Evolutionary conservation across 2,888 invertebrate species (phyloP), one percentile per base, ranked within the genome.

Genomic region (Marasmarcha lunaedactyla): DNA sequence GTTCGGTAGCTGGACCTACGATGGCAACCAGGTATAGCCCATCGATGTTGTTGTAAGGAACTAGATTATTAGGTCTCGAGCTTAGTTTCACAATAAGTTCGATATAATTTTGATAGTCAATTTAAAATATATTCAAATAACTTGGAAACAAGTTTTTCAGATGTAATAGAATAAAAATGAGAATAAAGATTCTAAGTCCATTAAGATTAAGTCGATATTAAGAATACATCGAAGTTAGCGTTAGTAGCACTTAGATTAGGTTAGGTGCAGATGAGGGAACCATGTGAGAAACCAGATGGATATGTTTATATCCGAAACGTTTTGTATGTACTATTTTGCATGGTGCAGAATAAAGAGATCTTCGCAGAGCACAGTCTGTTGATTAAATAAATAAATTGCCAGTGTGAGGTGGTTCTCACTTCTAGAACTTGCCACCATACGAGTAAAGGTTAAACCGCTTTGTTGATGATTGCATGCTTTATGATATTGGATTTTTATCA

Each of bases 1-100:
- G 91, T 98, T 98, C 85, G 98, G 98, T 87, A 97, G 98, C 87
- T 99, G 99, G 99, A 98, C 98, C 72, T 97, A 98, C 88, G 95
- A 95, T 85, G 97, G 97, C 87, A 92, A 91, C 87, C 94, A 94
- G 93, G 94, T 94, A 92, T 79, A 59, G 50, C 45, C 30, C 4
- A 30, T 30, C 30, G 11, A n/a, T 11, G 30, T n/a, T 30, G 30
- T 30, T 30, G 30, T 30, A 7, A 30, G 10, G 20, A 20, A 20
- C 3, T 20, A 20, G 20, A 20, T 20, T 20, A 5, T 5, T 20
- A 20, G 20, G 20, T 20, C 20, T 20, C 7, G 3, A 5, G 7
- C 20, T n/a, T 20, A 20, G 20, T 20, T 20, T 3, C 3, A 20
- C 7, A 20, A 7, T 5, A 20, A 20, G 7, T 20, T 20, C 4